A percentile compares a stretch with the other conserved stretches of the same genome.
Conservation (phyloP, 2,113 vertebrate genomes). For the Onychorhynchus coronatus region DNA sequence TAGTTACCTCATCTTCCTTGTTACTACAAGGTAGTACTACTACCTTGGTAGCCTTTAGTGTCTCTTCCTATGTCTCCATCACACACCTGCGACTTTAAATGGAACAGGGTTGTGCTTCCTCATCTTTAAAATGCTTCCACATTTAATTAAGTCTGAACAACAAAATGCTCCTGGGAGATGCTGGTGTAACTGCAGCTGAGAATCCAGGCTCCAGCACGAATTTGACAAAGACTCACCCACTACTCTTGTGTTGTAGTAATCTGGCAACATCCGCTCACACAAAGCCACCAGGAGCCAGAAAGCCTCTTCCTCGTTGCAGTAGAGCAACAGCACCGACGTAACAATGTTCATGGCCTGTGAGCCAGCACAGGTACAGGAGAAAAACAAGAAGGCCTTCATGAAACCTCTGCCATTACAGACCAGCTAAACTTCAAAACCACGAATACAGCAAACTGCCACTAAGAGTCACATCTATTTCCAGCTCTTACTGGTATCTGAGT, state of each 20-base stretch:
- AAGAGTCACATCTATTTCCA: neutral
- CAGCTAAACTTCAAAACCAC: neutral
- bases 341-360: conserved; percentile 97
- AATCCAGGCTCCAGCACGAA: neutral
- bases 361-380: neutral
- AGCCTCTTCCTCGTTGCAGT: conserved; percentile 92
- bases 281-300: conserved; percentile 97
- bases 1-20: neutral
- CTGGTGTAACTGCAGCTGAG: neutral
- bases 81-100: neutral
- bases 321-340: conserved; percentile 91
- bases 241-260: conserved; percentile 98
- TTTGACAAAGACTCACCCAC: conserved; percentile 84
- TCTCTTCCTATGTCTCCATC: neutral
- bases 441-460: neutral
- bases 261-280: conserved; percentile 94
- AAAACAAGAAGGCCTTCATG: neutral
- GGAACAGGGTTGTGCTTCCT: neutral
- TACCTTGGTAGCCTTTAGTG: neutral
- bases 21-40: neutral
- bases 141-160: neutral
- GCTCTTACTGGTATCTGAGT: neutral
- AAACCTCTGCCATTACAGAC: neutral
- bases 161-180: neutral
- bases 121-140: neutral